phyloP scores from a whole-genome alignment of 2,797 vertebrate genomes.

The Liparis tanakae region DNA sequence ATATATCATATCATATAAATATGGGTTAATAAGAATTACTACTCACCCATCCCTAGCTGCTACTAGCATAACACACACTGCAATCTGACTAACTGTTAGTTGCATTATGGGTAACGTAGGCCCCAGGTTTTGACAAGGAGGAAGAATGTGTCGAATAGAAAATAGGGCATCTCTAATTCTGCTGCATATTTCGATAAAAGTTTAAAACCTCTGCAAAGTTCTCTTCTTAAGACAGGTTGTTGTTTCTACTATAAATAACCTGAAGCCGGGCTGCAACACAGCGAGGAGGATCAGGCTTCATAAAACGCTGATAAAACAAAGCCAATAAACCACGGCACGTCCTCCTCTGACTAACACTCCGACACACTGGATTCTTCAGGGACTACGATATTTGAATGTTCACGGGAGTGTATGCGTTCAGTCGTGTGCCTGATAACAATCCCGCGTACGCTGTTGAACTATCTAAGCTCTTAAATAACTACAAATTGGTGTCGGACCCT shows the following conservation, averaged over 20 bases:
- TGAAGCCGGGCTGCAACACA: neutral
- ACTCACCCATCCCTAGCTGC: neutral
- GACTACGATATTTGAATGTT: neutral
- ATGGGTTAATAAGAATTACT: neutral
- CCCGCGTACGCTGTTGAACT: neutral
- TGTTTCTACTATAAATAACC: neutral
- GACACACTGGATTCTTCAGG: neutral
- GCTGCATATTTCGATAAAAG: neutral
- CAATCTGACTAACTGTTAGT: neutral
- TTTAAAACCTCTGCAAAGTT: neutral
- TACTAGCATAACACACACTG: neutral
- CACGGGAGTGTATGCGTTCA: slow-evolving; percentile 13
- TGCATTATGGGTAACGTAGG: neutral
- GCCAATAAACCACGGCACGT: slow-evolving; percentile 7
- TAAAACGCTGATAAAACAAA: neutral
- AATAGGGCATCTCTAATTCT: neutral
- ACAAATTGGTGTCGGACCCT: neutral
- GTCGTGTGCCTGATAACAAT: neutral
- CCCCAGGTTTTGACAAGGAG: neutral
- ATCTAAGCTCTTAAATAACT: neutral
- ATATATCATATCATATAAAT: too few relatives aligned
- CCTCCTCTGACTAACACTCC: neutral
- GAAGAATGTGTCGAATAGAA: neutral
- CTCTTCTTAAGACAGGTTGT: neutral
- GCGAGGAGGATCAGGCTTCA: neutral